phyloP scores from a whole-genome alignment of 2,888 invertebrate species.

The Galerucella nymphaeae region DNA sequence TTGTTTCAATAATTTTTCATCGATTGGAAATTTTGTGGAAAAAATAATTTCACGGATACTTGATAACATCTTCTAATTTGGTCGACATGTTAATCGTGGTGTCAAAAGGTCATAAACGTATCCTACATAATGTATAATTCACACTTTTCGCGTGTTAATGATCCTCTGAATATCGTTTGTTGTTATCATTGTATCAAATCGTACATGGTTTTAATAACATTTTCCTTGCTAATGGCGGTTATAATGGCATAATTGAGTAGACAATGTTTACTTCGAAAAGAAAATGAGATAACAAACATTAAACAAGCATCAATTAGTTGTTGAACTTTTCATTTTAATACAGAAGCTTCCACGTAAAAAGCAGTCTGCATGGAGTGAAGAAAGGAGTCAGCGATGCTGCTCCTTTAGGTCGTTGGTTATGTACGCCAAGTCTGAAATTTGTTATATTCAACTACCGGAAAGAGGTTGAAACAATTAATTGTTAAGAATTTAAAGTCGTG shows the following conservation, averaged over 20 bases:
- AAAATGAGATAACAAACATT: neutral
- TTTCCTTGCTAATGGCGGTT: neutral
- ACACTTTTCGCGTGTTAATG: constrained; percentile 17
- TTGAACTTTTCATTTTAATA: neutral
- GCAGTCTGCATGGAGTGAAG: too few species aligned
- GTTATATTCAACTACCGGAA: too few species aligned
- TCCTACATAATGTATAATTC: constrained; percentile 6
- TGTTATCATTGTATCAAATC: constrained; percentile 10
- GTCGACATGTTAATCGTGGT: neutral
- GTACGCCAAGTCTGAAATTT: too few species aligned
- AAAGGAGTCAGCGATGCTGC: too few species aligned
- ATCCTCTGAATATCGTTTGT: neutral
- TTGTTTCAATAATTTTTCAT: too few species aligned
- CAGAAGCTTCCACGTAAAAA: too few species aligned
- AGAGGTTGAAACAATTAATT: too few species aligned
- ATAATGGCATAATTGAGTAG: constrained; percentile 6
- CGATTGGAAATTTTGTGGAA: too few species aligned
- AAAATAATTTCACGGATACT: too few species aligned
- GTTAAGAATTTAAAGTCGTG: too few species aligned
- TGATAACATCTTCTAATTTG: neutral
- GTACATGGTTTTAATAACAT: constrained; percentile 10
- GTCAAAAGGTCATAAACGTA: constrained; percentile 10
- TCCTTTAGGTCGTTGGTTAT: too few species aligned
- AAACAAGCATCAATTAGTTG: neutral
- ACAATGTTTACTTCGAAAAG: neutral